Evolutionary conservation across 2,113 vertebrate species (phyloP), one percentile per base, ranked within the genome.

Genomic region (Trochalopteron elliotii): DNA sequence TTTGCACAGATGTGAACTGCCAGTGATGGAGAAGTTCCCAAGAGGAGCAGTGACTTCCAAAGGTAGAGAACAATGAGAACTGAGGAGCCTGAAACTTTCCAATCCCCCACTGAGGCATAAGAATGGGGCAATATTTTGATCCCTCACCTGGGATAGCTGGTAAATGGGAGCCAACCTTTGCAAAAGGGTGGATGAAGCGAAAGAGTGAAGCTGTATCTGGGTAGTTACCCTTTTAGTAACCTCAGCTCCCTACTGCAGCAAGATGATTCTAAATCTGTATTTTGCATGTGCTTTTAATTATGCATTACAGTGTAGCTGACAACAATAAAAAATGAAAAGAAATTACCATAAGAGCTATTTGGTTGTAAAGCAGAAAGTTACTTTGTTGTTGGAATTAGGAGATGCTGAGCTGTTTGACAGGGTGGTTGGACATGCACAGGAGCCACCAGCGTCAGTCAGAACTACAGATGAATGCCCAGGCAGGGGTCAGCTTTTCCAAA

Each of bases 341-440:
- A 77, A 74, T 59, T 42, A 22, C 30, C 30, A 1, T 39, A 52
- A 67, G 16, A 69, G 25, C 27, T 86, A 13, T 30, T 14, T 17
- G 13, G 8, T 24, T 83, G 6, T 67, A 30, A 95, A 86, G 45
- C 30, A 77, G 33, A 47, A 68, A 64, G n/a, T 0, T 3, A 15
- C 84, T 84, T 72, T 80, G 11, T 31, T 55, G 9, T 77, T 87
- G 37, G 39, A 72, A 75, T 89, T 69, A 55, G 67, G 71, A 88
- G 52, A 27, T 0, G 0, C 27, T 3, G 6, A 40, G 23, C 24
- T 72, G 10, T 69, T 71, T 74, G 39, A 15, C 31, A 42, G 37
- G 9, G 10, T 42, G 21, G 15, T 37, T 3, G 3, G 61, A n/a
- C 10, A 8, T 28, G 15, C 35, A 44, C 30, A 30, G 40, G 30